phyloP scores from a whole-genome alignment of 1,140 invertebrate species.

The Drosophila lowei region DNA sequence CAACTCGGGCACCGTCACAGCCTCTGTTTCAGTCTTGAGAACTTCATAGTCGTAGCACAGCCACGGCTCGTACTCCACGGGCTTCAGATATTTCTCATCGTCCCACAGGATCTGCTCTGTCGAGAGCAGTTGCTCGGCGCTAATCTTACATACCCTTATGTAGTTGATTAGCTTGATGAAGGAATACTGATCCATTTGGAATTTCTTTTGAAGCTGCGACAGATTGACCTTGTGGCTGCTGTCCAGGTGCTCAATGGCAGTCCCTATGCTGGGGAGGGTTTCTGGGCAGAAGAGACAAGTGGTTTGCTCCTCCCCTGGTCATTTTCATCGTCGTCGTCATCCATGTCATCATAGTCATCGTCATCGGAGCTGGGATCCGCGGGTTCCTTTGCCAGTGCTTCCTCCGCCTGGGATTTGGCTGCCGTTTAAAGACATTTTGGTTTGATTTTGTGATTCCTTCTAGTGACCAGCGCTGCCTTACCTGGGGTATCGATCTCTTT shows the following conservation, averaged over 20 bases:
- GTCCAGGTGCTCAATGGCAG: slow-evolving; percentile 85
- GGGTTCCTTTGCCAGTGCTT: slow-evolving; percentile 5
- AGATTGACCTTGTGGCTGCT: slow-evolving; percentile 89
- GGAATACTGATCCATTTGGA: slow-evolving; percentile 91
- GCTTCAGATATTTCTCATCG: slow-evolving; percentile 91
- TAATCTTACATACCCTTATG: slow-evolving; percentile 87
- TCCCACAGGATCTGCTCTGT: slow-evolving; percentile 86
- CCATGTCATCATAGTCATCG: slow-evolving; percentile 61
- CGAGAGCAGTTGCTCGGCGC: slow-evolving; percentile 85
- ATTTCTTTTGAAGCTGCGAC: slow-evolving; percentile 86
- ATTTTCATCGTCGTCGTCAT: slow-evolving; percentile 61
- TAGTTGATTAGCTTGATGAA: slow-evolving; percentile 95
- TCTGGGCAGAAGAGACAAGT: slow-evolving; percentile 85
- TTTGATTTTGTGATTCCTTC: not conserved
- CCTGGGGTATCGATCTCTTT: slow-evolving; percentile 43
- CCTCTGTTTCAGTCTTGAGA: slow-evolving; percentile 13
- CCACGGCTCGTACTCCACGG: slow-evolving; percentile 91
- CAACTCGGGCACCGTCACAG: slow-evolving; percentile 23
- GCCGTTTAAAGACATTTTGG: not conserved
- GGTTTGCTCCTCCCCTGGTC: slow-evolving; percentile 71
- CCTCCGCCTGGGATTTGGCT: slow-evolving; percentile 15
- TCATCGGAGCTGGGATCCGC: slow-evolving; percentile 49
- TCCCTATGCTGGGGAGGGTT: slow-evolving; percentile 84
- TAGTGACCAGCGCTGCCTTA: slow-evolving; percentile 3
- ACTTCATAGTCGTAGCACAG: slow-evolving; percentile 88